These are phyloP conservation scores for Polylopha cassiicola DNA, from an alignment of 2,888 invertebrate genomes.

Conservation along the genomic window DNA sequence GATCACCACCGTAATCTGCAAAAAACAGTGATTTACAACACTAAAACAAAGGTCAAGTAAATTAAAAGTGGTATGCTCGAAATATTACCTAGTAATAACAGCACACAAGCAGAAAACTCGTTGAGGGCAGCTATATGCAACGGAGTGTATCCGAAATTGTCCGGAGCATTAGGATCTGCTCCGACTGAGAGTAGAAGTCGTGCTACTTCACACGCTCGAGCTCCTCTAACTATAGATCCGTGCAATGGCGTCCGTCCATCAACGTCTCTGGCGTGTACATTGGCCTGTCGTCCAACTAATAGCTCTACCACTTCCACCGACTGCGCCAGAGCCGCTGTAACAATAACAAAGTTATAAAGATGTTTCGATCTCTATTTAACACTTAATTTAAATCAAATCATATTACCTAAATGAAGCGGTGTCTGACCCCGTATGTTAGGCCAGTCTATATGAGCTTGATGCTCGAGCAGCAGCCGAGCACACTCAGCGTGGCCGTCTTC, in stretches of 20 bases:
- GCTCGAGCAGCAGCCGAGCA: slow-evolving; percentile 82
- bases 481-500: slow-evolving; percentile 91
- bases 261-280: slow-evolving; percentile 81
- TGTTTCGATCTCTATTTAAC: not conserved
- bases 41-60: not conserved
- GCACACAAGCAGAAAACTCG: slow-evolving; percentile 86
- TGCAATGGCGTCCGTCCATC: slow-evolving; percentile 89
- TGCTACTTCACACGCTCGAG: slow-evolving; percentile 83
- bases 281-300: slow-evolving; percentile 80
- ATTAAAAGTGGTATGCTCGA: not conserved
- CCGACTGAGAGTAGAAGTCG: slow-evolving; percentile 80
- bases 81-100: slow-evolving; percentile 78
- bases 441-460: slow-evolving; percentile 86
- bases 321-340: slow-evolving; percentile 85
- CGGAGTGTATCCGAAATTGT: slow-evolving; percentile 90
- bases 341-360: not conserved
- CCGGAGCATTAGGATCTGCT: slow-evolving; percentile 85
- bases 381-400: slow-evolving; percentile 13
- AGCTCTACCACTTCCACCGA: slow-evolving; percentile 86
- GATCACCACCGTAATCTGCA: slow-evolving; percentile 86
- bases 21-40: slow-evolving; percentile 13
- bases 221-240: slow-evolving; percentile 87
- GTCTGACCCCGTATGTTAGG: slow-evolving; percentile 87
- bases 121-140: slow-evolving; percentile 89
- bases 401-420: slow-evolving; percentile 83